Conservation (phyloP, 2,888 invertebrate species). For the Cremastobaeus sp. region DNA sequence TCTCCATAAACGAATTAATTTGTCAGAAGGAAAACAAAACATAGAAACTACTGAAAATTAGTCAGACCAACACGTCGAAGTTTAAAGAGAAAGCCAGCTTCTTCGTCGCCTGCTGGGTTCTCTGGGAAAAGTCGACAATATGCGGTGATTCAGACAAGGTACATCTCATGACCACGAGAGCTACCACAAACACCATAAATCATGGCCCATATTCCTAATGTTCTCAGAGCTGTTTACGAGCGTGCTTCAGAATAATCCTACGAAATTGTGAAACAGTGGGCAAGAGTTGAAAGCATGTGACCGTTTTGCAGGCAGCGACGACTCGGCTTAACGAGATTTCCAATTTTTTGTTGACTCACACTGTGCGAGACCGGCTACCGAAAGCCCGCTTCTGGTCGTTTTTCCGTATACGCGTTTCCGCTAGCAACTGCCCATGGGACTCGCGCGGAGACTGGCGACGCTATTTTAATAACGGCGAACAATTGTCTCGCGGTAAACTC, state of each 20-base stretch:
- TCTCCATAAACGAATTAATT: too few species aligned
- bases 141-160: slow-evolving; percentile 63
- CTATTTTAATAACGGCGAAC: neutral
- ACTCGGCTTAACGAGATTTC: slow-evolving; percentile 33
- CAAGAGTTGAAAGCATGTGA: slow-evolving; percentile 46
- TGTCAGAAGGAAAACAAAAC: slow-evolving; percentile 11
- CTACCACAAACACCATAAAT: slow-evolving; percentile 72
- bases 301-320: slow-evolving; percentile 22
- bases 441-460: too few species aligned
- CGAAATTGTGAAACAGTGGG: slow-evolving; percentile 42
- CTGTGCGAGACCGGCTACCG: slow-evolving; percentile 15
- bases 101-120: slow-evolving; percentile 46
- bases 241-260: slow-evolving; percentile 32
- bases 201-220: slow-evolving; percentile 61
- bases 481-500: slow-evolving; percentile 17
- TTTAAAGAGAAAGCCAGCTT: slow-evolving; percentile 50
- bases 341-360: slow-evolving; percentile 24
- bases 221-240: slow-evolving; percentile 31
- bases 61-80: slow-evolving; percentile 31
- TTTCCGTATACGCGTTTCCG: slow-evolving; percentile 4
- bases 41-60: slow-evolving; percentile 12
- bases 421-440: neutral
- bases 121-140: slow-evolving; percentile 61
- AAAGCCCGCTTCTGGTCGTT: slow-evolving; percentile 5
- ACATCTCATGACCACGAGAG: slow-evolving; percentile 69